Conservation (phyloP, 1,140 invertebrate species). For the Aphis gossypii region DNA sequence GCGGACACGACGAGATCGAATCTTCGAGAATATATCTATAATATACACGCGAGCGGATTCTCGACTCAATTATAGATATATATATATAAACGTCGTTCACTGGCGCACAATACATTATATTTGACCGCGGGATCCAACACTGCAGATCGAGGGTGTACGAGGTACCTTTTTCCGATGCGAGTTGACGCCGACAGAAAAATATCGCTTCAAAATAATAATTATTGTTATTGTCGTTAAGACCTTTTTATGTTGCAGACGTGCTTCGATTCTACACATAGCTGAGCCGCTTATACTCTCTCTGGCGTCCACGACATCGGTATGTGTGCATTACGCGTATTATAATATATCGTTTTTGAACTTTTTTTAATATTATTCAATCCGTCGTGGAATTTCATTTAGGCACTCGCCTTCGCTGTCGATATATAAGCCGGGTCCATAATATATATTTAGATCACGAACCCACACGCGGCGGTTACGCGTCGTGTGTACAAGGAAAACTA, state of each 20-base stretch:
- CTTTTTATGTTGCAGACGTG: not conserved
- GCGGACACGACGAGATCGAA: slow-evolving; percentile 15
- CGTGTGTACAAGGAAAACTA: not conserved
- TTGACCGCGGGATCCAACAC: not conserved
- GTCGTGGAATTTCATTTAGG: not conserved
- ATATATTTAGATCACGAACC: not conserved
- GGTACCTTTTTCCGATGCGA: not conserved
- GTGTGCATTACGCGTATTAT: not conserved
- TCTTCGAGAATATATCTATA: not conserved
- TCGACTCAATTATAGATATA: not conserved
- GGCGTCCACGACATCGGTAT: not conserved
- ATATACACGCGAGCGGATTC: not conserved
- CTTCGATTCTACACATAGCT: not conserved
- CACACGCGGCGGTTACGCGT: not conserved
- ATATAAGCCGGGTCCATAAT: not conserved
- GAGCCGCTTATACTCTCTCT: not conserved
- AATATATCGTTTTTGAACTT: not conserved
- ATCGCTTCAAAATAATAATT: not conserved
- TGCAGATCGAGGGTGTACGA: not conserved
- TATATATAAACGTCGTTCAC: not conserved
- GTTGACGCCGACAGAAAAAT: not conserved
- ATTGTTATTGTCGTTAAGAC: not conserved
- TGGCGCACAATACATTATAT: not conserved
- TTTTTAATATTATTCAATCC: not conserved
- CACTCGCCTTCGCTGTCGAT: not conserved